Evolutionary conservation across 2,113 vertebrate species (phyloP).

Genomic region (Motacilla tschutschensis): DNA sequence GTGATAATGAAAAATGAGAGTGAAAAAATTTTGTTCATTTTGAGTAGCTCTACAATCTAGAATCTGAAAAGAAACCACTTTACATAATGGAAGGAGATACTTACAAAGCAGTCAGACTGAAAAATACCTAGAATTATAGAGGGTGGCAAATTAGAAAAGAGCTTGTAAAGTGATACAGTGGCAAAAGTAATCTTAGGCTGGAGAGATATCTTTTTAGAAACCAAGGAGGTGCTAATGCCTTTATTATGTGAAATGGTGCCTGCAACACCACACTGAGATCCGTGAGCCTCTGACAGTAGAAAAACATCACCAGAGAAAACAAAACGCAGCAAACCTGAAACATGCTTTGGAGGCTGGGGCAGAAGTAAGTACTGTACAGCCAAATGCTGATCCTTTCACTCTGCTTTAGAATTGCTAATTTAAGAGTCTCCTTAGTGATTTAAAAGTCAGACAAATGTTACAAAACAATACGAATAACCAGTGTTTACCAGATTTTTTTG

Average conservation of each 20-base stretch:
- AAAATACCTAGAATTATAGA: conserved; percentile 48
- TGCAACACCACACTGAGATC: neutral
- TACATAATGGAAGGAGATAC: conserved; percentile 53
- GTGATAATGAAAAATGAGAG: conserved; percentile 46
- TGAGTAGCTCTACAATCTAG: conserved; percentile 55
- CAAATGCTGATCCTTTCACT: neutral
- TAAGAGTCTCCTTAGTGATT: neutral
- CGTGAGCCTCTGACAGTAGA: neutral
- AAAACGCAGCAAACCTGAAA: neutral
- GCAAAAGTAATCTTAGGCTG: conserved; percentile 41
- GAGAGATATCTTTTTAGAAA: conserved; percentile 6
- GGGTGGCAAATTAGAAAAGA: conserved; percentile 55
- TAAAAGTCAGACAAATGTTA: neutral
- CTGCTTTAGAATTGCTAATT: neutral
- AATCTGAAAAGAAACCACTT: conserved; percentile 61
- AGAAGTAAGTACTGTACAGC: neutral
- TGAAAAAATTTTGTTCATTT: conserved; percentile 45
- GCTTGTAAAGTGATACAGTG: conserved; percentile 6
- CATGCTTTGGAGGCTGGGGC: neutral
- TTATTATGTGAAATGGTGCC: conserved; percentile 26
- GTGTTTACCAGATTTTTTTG: neutral
- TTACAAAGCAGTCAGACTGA: conserved; percentile 44
- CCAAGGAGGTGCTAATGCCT: conserved; percentile 19
- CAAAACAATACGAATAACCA: neutral
- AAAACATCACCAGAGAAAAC: neutral